A percentile compares a stretch with the other conserved stretches of the same genome.
These are phyloP conservation scores for Phyllopteryx taeniolatus DNA, from an alignment of 2,113 vertebrate species.

Conservation along the genomic window DNA sequence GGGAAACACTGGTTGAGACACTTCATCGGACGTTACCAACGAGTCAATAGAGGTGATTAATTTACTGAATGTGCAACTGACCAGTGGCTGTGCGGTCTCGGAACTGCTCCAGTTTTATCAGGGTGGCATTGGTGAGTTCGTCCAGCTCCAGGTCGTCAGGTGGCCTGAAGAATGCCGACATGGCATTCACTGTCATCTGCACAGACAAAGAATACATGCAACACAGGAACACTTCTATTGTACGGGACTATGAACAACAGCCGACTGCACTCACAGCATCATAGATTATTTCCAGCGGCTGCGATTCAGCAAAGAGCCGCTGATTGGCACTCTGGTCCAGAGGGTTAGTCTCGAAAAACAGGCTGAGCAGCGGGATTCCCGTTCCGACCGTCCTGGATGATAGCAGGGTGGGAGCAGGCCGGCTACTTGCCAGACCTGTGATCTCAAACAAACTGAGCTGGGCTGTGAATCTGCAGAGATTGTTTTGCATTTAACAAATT, in stretches of 20 bases:
- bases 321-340: slow-evolving; percentile 85
- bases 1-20: neutral
- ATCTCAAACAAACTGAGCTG: slow-evolving; percentile 85
- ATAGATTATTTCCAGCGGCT: slow-evolving; percentile 93
- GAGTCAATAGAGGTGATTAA: neutral
- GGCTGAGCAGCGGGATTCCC: slow-evolving; percentile 77
- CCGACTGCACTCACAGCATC: slow-evolving; percentile 84
- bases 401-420: slow-evolving; percentile 77
- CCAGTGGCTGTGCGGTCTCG: slow-evolving; percentile 93
- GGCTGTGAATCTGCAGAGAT: slow-evolving; percentile 78
- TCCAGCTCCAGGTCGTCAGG: slow-evolving; percentile 87
- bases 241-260: neutral
- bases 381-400: slow-evolving; percentile 78
- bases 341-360: slow-evolving; percentile 95
- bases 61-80: slow-evolving; percentile 50
- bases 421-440: slow-evolving; percentile 75
- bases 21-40: neutral
- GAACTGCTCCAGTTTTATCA: slow-evolving; percentile 97
- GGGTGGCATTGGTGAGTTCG: slow-evolving; percentile 89
- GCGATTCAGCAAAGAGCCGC: slow-evolving; percentile 84
- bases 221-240: neutral
- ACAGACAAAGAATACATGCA: slow-evolving; percentile 8
- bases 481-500: neutral
- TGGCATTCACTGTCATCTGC: slow-evolving; percentile 89
- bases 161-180: slow-evolving; percentile 88